phyloP scores from a whole-genome alignment of 2,888 invertebrate species.

The Leptopilina myrica region DNA sequence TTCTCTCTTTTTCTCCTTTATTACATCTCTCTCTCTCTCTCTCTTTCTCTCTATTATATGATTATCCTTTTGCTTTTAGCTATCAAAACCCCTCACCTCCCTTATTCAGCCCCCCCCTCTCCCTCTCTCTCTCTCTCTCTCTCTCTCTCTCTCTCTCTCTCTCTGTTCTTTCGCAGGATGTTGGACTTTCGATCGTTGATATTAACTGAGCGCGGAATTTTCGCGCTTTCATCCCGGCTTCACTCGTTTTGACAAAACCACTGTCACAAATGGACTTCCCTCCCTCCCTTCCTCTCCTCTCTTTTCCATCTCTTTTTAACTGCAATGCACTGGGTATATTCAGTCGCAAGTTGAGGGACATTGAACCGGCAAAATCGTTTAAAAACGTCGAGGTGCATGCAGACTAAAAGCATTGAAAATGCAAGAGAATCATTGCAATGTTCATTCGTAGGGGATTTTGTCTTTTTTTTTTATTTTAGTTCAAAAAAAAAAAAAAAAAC shows the following conservation, averaged over 20 bases:
- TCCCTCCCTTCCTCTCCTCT: background rate
- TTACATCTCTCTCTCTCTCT: conserved; percentile 44
- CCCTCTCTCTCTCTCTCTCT: conserved; percentile 41
- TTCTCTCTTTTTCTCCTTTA: conserved; percentile 25
- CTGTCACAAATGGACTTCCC: conserved; percentile 37
- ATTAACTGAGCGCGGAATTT: conserved; percentile 63
- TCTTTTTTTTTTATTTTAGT: too few species aligned
- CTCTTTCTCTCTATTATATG: conserved; percentile 9
- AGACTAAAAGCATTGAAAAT: conserved; percentile 7
- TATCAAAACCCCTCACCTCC: background rate
- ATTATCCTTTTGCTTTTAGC: background rate
- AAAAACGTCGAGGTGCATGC: conserved; percentile 13
- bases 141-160: conserved; percentile 39
- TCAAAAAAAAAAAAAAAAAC: too few species aligned
- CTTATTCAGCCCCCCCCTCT: background rate
- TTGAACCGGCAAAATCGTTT: conserved; percentile 29
- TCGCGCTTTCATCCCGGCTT: conserved; percentile 39
- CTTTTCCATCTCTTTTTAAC: background rate
- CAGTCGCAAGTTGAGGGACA: conserved; percentile 22
- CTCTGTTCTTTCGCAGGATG: conserved; percentile 43
- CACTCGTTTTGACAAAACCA: conserved; percentile 43
- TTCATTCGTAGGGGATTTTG: background rate
- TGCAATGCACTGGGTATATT: conserved; percentile 11
- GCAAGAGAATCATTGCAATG: background rate
- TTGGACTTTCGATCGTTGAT: conserved; percentile 61